These are phyloP conservation scores for Agrotis segetum DNA, from an alignment of 2,888 invertebrate genomes.

Conservation along the genomic window DNA sequence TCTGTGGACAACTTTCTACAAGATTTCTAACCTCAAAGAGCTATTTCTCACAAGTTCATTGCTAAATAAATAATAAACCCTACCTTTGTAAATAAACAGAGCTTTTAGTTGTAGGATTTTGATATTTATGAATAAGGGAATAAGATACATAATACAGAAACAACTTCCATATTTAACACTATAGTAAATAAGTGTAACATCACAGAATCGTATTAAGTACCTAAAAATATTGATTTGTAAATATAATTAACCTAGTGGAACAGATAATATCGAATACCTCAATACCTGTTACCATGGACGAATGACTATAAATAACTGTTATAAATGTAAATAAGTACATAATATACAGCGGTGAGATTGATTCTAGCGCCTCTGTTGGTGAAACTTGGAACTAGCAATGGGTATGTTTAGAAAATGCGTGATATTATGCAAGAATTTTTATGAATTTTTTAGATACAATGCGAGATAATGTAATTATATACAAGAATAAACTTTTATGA, in stretches of 20 bases:
- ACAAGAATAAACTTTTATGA: no score
- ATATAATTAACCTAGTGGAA: slow-evolving; percentile 64
- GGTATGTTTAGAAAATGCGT: background rate
- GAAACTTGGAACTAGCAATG: slow-evolving; percentile 12
- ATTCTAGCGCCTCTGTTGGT: slow-evolving; percentile 29
- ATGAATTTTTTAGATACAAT: background rate
- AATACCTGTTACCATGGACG: slow-evolving; percentile 66
- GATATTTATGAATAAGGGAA: slow-evolving; percentile 47
- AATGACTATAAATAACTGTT: slow-evolving; percentile 48
- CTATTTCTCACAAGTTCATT: background rate
- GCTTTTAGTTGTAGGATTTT: slow-evolving; percentile 38
- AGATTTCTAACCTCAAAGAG: background rate
- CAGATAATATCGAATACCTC: slow-evolving; percentile 68
- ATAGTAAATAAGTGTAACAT: slow-evolving; percentile 54
- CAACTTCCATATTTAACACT: slow-evolving; percentile 26
- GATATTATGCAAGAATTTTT: background rate
- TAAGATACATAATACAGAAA: slow-evolving; percentile 38
- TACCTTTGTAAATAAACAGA: slow-evolving; percentile 48
- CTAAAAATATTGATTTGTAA: slow-evolving; percentile 62
- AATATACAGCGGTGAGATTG: slow-evolving; percentile 1
- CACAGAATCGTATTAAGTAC: slow-evolving; percentile 60
- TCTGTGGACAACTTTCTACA: no score
- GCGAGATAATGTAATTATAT: no score
- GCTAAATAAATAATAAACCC: slow-evolving; percentile 12
- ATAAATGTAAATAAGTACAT: slow-evolving; percentile 51